Evolutionary conservation across 2,888 invertebrate genomes (phyloP).

Genomic region (Diplazon laetatorius): DNA sequence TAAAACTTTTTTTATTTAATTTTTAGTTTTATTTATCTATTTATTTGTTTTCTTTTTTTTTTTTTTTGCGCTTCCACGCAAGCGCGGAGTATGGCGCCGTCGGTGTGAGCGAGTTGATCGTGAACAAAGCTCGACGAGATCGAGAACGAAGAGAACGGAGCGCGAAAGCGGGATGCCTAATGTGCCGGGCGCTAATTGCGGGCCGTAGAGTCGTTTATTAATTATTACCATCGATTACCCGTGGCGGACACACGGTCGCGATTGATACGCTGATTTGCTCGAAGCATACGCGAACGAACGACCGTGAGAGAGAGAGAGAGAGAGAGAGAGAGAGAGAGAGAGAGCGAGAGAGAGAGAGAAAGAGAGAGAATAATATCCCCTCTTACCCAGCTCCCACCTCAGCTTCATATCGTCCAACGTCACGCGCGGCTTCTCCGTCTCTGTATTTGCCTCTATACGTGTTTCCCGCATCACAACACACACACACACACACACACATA

Average conservation of each 20-base stretch:
- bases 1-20: no score
- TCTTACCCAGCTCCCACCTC: no score
- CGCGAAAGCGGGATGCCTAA: conserved; percentile 16
- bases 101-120: conserved; percentile 1
- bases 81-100: no score
- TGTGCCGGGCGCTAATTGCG: conserved; percentile 55
- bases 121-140: neutral
- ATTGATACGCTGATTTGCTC: conserved; percentile 66
- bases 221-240: conserved; percentile 66
- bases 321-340: conserved; percentile 29
- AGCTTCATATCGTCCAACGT: conserved; percentile 15
- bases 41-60: no score
- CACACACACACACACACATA: no score
- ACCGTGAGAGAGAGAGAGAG: conserved; percentile 32
- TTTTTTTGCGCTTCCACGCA: no score
- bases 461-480: conserved; percentile 17
- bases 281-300: conserved; percentile 30
- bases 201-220: conserved; percentile 60
- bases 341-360: conserved; percentile 29
- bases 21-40: no score
- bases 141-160: conserved; percentile 59
- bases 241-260: conserved; percentile 51
- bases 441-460: neutral
- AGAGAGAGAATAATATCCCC: no score
- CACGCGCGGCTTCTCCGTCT: conserved; percentile 27